Evolutionary conservation across 1,140 invertebrate genomes (phyloP).

Genomic region (Coelopa frigida): DNA sequence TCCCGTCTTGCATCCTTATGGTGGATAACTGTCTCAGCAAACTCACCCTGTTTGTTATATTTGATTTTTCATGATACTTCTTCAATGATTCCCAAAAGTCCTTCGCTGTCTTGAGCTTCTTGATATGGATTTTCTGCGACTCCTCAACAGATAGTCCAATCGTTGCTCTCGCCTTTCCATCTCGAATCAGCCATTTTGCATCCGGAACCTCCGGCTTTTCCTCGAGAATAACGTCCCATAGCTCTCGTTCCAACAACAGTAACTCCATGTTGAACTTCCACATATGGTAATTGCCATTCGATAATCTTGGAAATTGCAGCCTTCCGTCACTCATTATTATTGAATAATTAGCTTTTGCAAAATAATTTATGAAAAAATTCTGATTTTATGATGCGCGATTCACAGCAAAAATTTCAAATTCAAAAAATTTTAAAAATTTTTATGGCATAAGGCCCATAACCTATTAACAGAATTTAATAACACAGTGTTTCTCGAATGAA

Average conservation of each 20-base stretch:
- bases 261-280: conserved; percentile 21
- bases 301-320: conserved; percentile 14
- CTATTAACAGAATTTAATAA: no score
- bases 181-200: conserved; percentile 13
- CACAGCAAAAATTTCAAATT: no score
- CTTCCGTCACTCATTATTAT: no score
- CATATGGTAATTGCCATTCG: conserved; percentile 13
- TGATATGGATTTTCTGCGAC: conserved; percentile 10
- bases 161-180: conserved; percentile 15
- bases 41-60: neutral
- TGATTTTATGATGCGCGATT: no score
- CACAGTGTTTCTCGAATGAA: no score
- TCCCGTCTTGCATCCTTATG: neutral
- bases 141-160: conserved; percentile 22
- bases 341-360: no score
- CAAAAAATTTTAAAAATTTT: no score
- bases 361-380: no score
- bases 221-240: conserved; percentile 20
- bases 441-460: no score
- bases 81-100: conserved; percentile 2
- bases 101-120: conserved; percentile 1
- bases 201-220: no score
- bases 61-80: neutral
- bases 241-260: conserved; percentile 17
- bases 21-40: conserved; percentile 3